A percentile compares a stretch with the other conserved stretches of the same genome.
These are phyloP conservation scores for Caenorhabditis remanei DNA, from an alignment of 1,140 invertebrate genomes.

Conservation along the genomic window DNA sequence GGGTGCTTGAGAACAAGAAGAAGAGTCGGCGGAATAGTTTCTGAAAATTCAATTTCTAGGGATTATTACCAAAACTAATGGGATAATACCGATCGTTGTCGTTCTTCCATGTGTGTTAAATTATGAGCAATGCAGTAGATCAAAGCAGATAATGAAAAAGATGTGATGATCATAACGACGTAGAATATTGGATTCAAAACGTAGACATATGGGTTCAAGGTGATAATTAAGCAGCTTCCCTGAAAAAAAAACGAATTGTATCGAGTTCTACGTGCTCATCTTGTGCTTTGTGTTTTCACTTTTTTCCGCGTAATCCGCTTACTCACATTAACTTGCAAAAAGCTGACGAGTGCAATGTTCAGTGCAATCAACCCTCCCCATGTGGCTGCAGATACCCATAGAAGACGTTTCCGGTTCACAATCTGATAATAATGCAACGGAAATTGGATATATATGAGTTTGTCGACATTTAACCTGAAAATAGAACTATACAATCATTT, in stretches of 20 bases:
- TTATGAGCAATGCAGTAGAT: conserved; percentile 76
- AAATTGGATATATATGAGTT: conserved; percentile 75
- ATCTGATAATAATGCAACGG: conserved; percentile 75
- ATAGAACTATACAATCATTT: neutral
- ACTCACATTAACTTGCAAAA: conserved; percentile 68
- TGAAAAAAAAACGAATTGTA: conserved; percentile 61
- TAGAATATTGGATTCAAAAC: conserved; percentile 71
- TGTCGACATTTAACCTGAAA: conserved; percentile 74
- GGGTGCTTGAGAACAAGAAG: conserved; percentile 75
- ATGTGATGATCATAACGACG: conserved; percentile 66
- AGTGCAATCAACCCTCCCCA: conserved; percentile 69
- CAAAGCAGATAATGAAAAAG: conserved; percentile 72
- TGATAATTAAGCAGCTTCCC: conserved; percentile 67
- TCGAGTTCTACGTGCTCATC: too few relatives aligned
- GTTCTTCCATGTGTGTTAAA: conserved; percentile 67
- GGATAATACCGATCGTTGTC: conserved; percentile 65
- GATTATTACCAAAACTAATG: neutral
- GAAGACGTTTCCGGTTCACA: conserved; percentile 68
- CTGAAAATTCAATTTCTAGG: conserved; percentile 58
- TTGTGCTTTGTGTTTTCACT: too few relatives aligned
- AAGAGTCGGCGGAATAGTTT: conserved; percentile 75
- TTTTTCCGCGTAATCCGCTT: too few relatives aligned
- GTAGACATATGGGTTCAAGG: conserved; percentile 67
- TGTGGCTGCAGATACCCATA: conserved; percentile 66
- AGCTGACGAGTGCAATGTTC: conserved; percentile 62